A percentile compares a stretch with the other conserved stretches of the same genome.
Conservation (phyloP, 2,888 invertebrate genomes). For the Harpagoxenus sublaevis region DNA sequence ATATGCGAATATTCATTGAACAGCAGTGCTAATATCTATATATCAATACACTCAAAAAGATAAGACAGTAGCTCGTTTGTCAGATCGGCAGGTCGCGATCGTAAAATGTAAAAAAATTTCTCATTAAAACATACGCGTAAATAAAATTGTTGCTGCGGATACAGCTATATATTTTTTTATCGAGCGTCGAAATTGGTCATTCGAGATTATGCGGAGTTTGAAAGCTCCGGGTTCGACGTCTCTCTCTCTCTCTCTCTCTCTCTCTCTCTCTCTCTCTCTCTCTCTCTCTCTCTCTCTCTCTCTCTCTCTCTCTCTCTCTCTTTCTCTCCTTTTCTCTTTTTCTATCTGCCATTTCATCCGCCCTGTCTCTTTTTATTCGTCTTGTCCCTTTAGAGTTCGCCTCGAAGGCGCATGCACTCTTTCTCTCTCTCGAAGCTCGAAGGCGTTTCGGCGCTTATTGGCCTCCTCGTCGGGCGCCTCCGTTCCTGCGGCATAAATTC, state of each 20-base stretch:
- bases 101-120: slow-evolving; percentile 14
- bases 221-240: slow-evolving; percentile 20
- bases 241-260: neutral
- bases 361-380: slow-evolving; percentile 22
- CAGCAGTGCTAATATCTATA: neutral
- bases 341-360: slow-evolving; percentile 27
- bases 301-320: neutral
- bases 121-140: slow-evolving; percentile 30
- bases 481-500: slow-evolving; percentile 82
- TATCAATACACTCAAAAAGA: neutral
- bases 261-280: neutral
- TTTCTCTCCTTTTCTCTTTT: neutral
- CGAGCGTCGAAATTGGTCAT: slow-evolving; percentile 35
- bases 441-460: slow-evolving; percentile 62
- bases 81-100: neutral
- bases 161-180: slow-evolving; percentile 25
- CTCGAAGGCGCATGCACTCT: slow-evolving; percentile 17
- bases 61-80: slow-evolving; percentile 22
- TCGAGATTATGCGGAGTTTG: slow-evolving; percentile 28
- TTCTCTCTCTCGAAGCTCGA: slow-evolving; percentile 35
- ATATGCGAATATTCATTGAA: neutral
- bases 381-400: slow-evolving; percentile 23
- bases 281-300: neutral
- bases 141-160: slow-evolving; percentile 32
- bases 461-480: slow-evolving; percentile 63